Conservation (phyloP, 2,888 invertebrate genomes). For the Elgonia sp. region DNA sequence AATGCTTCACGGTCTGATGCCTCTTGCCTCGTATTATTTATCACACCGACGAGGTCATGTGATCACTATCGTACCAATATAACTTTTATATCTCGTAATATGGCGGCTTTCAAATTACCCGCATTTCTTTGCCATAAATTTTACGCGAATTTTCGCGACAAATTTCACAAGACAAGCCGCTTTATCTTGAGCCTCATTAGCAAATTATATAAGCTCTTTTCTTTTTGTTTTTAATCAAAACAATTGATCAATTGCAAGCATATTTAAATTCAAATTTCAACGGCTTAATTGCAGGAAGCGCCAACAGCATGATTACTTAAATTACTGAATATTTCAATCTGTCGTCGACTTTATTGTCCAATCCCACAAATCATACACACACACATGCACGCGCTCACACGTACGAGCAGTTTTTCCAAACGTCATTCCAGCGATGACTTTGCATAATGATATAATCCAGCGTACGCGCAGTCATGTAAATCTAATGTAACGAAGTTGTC, state of each 20-base stretch:
- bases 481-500: constrained; percentile 30
- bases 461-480: constrained; percentile 14
- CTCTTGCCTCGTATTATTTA: constrained; percentile 63
- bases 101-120: constrained; percentile 30
- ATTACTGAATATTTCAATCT: constrained; percentile 49
- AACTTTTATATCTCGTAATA: constrained; percentile 25
- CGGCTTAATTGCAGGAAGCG: constrained; percentile 49
- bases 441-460: constrained; percentile 48
- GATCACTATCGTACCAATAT: constrained; percentile 50
- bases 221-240: neutral
- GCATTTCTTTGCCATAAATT: constrained; percentile 4
- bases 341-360: constrained; percentile 61
- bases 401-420: constrained; percentile 18
- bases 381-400: neutral
- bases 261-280: constrained; percentile 36
- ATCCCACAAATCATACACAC: constrained; percentile 48
- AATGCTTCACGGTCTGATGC: constrained; percentile 67
- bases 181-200: too few species aligned
- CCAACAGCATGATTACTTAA: constrained; percentile 43
- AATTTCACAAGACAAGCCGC: too few species aligned
- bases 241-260: constrained; percentile 13
- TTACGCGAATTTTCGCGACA: too few species aligned
- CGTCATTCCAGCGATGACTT: constrained; percentile 55
- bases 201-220: neutral
- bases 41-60: constrained; percentile 58